phyloP scores from a whole-genome alignment of 2,888 invertebrate genomes.

The Idaea biselata region DNA sequence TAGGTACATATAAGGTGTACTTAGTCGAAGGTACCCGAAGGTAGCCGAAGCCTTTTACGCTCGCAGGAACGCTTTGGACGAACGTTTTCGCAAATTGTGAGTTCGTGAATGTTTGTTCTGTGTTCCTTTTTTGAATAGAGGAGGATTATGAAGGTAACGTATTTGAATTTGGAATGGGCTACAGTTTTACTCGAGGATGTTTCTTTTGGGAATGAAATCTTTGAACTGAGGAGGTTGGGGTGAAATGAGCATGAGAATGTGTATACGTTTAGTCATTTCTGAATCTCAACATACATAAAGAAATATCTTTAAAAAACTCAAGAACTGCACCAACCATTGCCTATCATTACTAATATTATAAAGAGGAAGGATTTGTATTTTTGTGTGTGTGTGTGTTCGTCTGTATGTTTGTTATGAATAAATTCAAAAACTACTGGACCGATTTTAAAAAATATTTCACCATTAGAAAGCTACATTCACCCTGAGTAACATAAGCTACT shows the following conservation, averaged over 20 bases:
- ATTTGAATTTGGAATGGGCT: constrained; percentile 1
- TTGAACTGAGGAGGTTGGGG: background rate
- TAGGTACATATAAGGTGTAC: background rate
- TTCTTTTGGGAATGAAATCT: constrained; percentile 3
- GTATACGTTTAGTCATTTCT: background rate
- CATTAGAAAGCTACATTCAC: no score
- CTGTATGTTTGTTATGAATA: no score
- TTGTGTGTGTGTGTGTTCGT: no score
- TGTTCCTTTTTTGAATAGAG: background rate
- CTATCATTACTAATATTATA: no score
- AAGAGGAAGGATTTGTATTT: no score
- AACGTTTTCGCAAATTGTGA: constrained; percentile 60
- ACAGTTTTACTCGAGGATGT: background rate
- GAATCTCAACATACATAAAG: background rate
- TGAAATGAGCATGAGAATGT: background rate
- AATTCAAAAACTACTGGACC: no score
- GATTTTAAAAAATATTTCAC: no score
- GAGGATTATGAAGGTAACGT: background rate
- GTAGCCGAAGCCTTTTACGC: constrained; percentile 56
- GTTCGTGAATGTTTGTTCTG: constrained; percentile 30
- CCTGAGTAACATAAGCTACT: no score
- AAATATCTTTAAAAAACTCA: background rate
- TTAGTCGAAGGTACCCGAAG: constrained; percentile 30
- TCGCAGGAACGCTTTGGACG: constrained; percentile 38
- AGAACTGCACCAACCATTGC: no score